Conservation (phyloP, 2,888 invertebrate species). For the Pammene fasciana region DNA sequence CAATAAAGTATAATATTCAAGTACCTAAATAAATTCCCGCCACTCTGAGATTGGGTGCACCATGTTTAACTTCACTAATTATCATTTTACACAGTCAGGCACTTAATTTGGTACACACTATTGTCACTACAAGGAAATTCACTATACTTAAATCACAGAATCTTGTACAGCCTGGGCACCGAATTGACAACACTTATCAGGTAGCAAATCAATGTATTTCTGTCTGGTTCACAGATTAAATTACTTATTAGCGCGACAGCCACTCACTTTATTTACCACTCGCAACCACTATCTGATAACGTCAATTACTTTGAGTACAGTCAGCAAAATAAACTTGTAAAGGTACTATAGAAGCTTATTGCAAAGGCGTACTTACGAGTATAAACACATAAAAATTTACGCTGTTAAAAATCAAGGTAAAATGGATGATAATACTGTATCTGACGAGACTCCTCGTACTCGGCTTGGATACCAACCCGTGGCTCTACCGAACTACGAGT, state of each 20-base stretch:
- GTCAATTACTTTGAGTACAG: slow-evolving; percentile 33
- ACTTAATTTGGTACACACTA: neutral
- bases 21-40: neutral
- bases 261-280: slow-evolving; percentile 34
- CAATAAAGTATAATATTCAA: too few relatives aligned
- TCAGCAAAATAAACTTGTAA: neutral
- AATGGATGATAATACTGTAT: too few relatives aligned
- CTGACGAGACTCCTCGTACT: too few relatives aligned
- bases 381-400: neutral
- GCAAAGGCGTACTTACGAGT: neutral
- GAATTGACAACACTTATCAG: slow-evolving; percentile 39
- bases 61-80: neutral
- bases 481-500: too few relatives aligned
- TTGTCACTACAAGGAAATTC: neutral
- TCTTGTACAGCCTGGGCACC: slow-evolving; percentile 21
- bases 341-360: neutral
- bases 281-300: slow-evolving; percentile 34
- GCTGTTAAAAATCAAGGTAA: too few relatives aligned
- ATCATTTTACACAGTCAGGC: neutral
- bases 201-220: slow-evolving; percentile 39
- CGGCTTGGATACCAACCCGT: too few relatives aligned
- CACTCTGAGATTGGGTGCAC: neutral
- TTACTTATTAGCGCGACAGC: slow-evolving; percentile 38
- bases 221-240: slow-evolving; percentile 34
- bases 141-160: slow-evolving; percentile 25